Evolutionary conservation across 92 coral and sea anemone species (phyloP), one percentile per base, ranked within the genome.

Genomic region (Epizoanthus stellaris): DNA sequence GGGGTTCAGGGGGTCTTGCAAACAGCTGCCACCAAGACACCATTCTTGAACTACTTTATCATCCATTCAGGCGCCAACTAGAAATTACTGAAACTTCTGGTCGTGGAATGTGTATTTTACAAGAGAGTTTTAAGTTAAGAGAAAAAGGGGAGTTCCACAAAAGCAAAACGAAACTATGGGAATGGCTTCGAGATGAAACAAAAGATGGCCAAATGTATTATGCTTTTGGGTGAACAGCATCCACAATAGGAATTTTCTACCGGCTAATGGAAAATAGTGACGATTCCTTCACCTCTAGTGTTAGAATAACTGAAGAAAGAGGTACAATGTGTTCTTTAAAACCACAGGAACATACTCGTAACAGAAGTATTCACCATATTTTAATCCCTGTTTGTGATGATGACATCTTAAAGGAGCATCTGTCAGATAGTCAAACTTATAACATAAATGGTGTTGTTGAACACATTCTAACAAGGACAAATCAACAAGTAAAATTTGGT

Each of bases 21-120:
- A 90, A 87, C 45, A 90, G 93, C 76, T 90, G 90, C 23, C 93
- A 90, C 53, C 93, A 90, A 57, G 87, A 85, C 75, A 89, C 92
- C 15, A 15, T 89, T 67, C 87, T 89, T 38, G 92, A 89, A 60
- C 45, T 81, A 2, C 16, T 69, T 1, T 89, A 89, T 36, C 92
- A 89, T 73, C 12, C 84, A 10, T 89, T 85, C 62, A 80, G 67
- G 20, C 81, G 89, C 10, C 87, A 89, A 13, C 62, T 80, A 11
- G 47, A 47, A 39, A 38, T 73, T 17, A 30, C 12, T 23, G 10
- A 19, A 17, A 54, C 23, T 59, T 66, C 67, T 30, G 85, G 75
- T 21, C 11, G 14, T 49, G 80, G 80, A 40, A 73, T 71, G 70
- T 53, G 60, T 76, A 49, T 82, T 16, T 67, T 82, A 13, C 63